A percentile compares a stretch with the other conserved stretches of the same genome.
Conservation (phyloP, 2,888 invertebrate species). For the Rhogogaster chlorosoma region DNA sequence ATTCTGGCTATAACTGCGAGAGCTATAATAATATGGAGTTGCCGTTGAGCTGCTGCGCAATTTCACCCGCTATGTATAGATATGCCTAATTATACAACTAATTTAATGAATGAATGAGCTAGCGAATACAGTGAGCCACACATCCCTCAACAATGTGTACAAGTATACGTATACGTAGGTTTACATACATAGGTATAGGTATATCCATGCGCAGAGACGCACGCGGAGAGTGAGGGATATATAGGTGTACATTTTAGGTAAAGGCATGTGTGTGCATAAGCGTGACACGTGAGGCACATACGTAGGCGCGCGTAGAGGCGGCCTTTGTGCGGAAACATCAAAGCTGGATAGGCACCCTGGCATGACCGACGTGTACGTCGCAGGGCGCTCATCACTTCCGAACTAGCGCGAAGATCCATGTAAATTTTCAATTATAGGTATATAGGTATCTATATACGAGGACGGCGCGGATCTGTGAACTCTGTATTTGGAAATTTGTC, state of each 20-base stretch:
- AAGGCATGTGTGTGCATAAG: not conserved
- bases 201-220: too few relatives aligned
- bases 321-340: slow-evolving; percentile 73
- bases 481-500: not conserved
- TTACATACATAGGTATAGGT: not conserved
- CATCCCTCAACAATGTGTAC: slow-evolving; percentile 61
- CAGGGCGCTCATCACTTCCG: slow-evolving; percentile 34
- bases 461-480: not conserved
- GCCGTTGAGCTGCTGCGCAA: not conserved
- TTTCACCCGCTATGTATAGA: slow-evolving; percentile 21
- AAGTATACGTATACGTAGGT: not conserved
- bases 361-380: not conserved
- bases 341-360: slow-evolving; percentile 66
- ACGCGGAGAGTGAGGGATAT: not conserved
- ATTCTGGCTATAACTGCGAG: slow-evolving; percentile 1
- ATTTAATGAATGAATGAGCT: slow-evolving; percentile 77
- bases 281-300: not conserved
- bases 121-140: slow-evolving; percentile 75
- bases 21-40: too few relatives aligned
- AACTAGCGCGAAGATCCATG: slow-evolving; percentile 14
- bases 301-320: slow-evolving; percentile 67
- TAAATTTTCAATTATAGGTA: not conserved
- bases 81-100: slow-evolving; percentile 76
- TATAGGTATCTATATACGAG: not conserved
- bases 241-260: not conserved